phyloP scores from a whole-genome alignment of 2,797 vertebrate species.

The Otolemur crassicaudatus region DNA sequence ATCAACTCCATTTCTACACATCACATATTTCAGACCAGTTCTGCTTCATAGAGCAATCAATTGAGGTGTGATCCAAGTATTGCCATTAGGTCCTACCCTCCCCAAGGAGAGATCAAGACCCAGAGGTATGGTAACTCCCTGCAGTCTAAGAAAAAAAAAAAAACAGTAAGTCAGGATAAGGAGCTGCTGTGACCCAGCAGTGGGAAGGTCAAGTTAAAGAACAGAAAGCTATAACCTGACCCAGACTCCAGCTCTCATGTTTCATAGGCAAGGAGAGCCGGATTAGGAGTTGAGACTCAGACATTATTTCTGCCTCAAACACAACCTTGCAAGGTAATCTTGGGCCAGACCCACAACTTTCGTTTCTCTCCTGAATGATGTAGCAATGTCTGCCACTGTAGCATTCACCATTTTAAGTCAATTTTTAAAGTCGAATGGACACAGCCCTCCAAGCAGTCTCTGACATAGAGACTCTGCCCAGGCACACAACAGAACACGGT shows the following conservation, averaged over 20 bases:
- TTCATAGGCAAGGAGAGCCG: neutral
- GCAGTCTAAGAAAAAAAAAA: neutral
- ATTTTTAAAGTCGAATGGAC: neutral
- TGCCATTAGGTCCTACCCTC: neutral
- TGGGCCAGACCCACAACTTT: neutral
- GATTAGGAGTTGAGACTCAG: neutral
- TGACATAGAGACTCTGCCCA: neutral
- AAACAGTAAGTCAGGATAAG: neutral
- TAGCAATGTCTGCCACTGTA: neutral
- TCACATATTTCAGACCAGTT: neutral
- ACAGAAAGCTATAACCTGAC: neutral
- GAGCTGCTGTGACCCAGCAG: neutral
- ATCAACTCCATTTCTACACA: neutral
- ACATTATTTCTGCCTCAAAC: neutral
- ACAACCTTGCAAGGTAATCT: slow-evolving; percentile 26
- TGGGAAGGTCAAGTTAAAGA: slow-evolving; percentile 19
- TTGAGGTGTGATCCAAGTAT: neutral
- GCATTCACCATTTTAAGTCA: neutral
- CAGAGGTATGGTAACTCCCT: slow-evolving; percentile 18
- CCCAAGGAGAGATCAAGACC: neutral
- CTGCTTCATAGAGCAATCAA: neutral
- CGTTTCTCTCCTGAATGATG: neutral
- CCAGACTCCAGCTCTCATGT: neutral
- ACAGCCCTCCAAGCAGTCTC: neutral
- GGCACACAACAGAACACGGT: neutral